A percentile compares a stretch with the other conserved stretches of the same genome.
phyloP scores from a whole-genome alignment of 1,140 invertebrate species.

The Scylla paramamosain region DNA sequence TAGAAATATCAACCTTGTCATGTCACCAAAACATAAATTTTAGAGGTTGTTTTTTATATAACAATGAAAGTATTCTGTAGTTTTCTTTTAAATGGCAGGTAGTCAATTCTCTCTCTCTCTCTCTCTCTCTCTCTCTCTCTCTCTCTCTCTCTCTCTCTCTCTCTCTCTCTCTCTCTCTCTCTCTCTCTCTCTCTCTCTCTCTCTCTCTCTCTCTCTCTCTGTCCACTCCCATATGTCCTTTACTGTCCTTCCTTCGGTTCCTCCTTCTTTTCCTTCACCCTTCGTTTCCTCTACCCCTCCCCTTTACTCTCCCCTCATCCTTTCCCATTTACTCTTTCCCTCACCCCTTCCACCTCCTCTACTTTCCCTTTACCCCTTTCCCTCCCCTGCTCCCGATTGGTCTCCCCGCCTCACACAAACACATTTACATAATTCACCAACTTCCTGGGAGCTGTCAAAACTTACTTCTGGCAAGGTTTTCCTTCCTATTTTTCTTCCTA shows the following conservation, averaged over 20 bases:
- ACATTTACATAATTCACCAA: conserved; percentile 24
- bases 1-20: too few species aligned
- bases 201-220: too few species aligned
- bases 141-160: too few species aligned
- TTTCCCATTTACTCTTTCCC: not conserved
- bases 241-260: not conserved
- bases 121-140: too few species aligned
- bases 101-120: too few species aligned
- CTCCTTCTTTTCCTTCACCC: not conserved
- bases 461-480: not conserved
- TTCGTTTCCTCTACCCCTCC: not conserved
- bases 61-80: too few species aligned
- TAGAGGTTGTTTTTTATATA: too few species aligned
- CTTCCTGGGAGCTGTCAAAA: conserved; percentile 8
- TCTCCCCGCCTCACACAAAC: not conserved
- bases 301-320: not conserved
- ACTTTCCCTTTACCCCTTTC: not conserved
- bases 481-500: conserved; percentile 21
- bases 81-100: too few species aligned
- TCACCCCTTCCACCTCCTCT: not conserved
- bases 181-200: too few species aligned
- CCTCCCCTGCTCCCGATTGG: not conserved
- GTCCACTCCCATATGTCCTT: too few species aligned
- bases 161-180: too few species aligned
- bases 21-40: too few species aligned